These are phyloP conservation scores for Lysandra bellargus DNA, from an alignment of 2,888 invertebrate species.

Conservation along the genomic window DNA sequence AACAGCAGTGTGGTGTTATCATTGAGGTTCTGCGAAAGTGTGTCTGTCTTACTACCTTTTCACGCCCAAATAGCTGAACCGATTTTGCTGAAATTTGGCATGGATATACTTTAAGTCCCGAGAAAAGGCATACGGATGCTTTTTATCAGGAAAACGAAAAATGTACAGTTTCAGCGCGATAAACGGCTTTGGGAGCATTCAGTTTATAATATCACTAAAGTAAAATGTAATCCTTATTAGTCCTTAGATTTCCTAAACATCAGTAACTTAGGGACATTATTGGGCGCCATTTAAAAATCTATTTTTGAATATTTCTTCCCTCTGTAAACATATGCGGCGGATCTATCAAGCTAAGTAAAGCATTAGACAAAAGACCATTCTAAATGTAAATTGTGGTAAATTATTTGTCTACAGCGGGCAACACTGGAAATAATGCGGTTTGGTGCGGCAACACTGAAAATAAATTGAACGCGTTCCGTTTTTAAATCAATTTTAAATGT, in stretches of 20 bases:
- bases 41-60: too few relatives aligned
- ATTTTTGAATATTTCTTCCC: not conserved
- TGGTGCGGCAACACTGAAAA: not conserved
- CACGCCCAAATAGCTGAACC: too few relatives aligned
- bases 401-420: conserved; percentile 10
- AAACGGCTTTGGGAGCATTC: too few relatives aligned
- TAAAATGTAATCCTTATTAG: not conserved
- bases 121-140: too few relatives aligned
- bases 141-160: too few relatives aligned
- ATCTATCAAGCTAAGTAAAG: not conserved
- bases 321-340: not conserved
- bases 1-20: too few relatives aligned
- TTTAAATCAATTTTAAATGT: not conserved
- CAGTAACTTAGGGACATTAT: not conserved
- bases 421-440: not conserved
- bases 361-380: conserved; percentile 8
- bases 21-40: too few relatives aligned
- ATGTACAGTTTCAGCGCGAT: too few relatives aligned
- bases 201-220: too few relatives aligned
- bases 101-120: too few relatives aligned
- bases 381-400: conserved; percentile 18
- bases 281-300: not conserved
- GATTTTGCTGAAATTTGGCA: too few relatives aligned
- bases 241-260: not conserved
- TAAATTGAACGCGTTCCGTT: not conserved